phyloP scores from a whole-genome alignment of 2,113 vertebrate species.

The Phalacrocorax brasilianus region DNA sequence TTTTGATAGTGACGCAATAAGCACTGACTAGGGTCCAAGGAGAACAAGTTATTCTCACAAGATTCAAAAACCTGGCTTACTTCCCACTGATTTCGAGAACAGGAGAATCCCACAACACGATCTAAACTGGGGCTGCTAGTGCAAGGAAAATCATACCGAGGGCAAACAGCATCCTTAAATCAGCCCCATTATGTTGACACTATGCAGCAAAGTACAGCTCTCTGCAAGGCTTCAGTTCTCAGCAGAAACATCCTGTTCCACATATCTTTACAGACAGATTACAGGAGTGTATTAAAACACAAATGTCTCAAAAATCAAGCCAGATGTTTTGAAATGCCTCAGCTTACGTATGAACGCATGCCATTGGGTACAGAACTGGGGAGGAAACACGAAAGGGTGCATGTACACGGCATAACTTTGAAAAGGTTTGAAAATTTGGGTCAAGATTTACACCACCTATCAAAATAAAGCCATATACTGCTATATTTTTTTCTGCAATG shows the following conservation, averaged over 20 bases:
- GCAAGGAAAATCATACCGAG: neutral
- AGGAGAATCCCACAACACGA: neutral
- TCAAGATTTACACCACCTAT: neutral
- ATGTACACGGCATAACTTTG: neutral
- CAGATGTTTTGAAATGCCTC: neutral
- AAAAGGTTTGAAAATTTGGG: neutral
- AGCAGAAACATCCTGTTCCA: neutral
- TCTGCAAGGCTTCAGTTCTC: neutral
- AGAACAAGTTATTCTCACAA: neutral
- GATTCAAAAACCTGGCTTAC: neutral
- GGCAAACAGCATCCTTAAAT: neutral
- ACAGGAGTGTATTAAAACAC: neutral
- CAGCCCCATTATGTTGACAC: neutral
- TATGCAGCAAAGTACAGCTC: neutral
- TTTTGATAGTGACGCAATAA: conserved; percentile 27
- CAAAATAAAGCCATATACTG: neutral
- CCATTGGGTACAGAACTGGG: neutral
- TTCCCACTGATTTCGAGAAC: neutral
- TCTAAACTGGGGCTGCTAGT: neutral
- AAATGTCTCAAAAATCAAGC: neutral
- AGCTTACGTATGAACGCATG: neutral
- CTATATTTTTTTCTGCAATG: neutral
- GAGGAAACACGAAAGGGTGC: neutral
- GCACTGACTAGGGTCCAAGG: neutral
- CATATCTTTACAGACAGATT: neutral